Percentiles rank a stretch among this genome's conserved stretches.
These are phyloP conservation scores for Euproctis similis DNA, from an alignment of 2,888 invertebrate species.

Conservation along the genomic window DNA sequence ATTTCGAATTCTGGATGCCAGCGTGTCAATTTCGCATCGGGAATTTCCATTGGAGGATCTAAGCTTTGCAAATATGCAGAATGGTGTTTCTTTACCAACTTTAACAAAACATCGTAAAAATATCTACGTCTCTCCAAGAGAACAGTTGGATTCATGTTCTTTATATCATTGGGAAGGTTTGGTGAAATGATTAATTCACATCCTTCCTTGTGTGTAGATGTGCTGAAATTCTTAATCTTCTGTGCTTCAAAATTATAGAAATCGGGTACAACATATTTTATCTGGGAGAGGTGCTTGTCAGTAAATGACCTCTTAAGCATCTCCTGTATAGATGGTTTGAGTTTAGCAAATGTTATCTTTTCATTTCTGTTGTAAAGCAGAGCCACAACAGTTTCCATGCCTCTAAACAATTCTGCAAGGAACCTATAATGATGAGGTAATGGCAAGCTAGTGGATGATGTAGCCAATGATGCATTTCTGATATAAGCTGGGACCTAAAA, in stretches of 20 bases:
- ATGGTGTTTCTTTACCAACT: conserved; percentile 84
- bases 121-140: conserved; percentile 83
- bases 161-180: conserved; percentile 71
- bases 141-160: conserved; percentile 83
- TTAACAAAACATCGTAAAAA: conserved; percentile 82
- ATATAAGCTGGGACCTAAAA: conserved; percentile 81
- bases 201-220: conserved; percentile 78
- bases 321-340: conserved; percentile 91
- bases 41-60: conserved; percentile 85
- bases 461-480: conserved; percentile 80
- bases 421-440: conserved; percentile 90
- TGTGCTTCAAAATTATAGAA: conserved; percentile 86
- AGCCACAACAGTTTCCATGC: conserved; percentile 88
- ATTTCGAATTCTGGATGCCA: conserved; percentile 96
- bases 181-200: conserved; percentile 84
- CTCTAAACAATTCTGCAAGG: conserved; percentile 88
- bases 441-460: conserved; percentile 78
- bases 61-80: conserved; percentile 83
- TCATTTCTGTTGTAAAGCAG: conserved; percentile 92
- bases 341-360: conserved; percentile 88
- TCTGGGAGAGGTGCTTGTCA: conserved; percentile 85
- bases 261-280: conserved; percentile 87
- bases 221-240: conserved; percentile 81
- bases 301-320: conserved; percentile 88
- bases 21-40: conserved; percentile 83